A percentile compares a stretch with the other conserved stretches of the same genome.
phyloP scores from a whole-genome alignment of 2,797 vertebrate genomes.

The Artibeus jamaicensis region DNA sequence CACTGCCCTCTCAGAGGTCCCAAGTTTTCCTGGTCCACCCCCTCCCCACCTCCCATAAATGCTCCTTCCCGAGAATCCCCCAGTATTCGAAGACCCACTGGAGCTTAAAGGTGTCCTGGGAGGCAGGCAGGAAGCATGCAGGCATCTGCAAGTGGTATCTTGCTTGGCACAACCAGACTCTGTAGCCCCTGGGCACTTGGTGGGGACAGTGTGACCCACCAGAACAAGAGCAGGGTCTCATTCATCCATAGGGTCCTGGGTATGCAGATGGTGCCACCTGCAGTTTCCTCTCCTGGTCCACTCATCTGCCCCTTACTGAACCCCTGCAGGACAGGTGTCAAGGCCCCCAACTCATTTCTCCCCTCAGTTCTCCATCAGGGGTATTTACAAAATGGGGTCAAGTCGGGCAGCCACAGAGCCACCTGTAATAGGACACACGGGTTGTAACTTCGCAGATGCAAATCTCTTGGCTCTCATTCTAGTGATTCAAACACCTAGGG shows the following conservation, averaged over 20 bases:
- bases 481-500: neutral
- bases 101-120: neutral
- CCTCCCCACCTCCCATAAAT: neutral
- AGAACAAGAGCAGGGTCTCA: neutral
- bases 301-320: neutral
- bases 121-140: neutral
- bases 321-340: neutral
- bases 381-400: neutral
- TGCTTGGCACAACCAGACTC: neutral
- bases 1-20: neutral
- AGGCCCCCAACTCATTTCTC: neutral
- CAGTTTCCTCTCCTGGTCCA: neutral
- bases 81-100: neutral
- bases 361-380: neutral
- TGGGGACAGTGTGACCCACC: neutral
- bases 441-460: neutral
- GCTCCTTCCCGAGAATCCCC: neutral
- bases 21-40: neutral
- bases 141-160: neutral
- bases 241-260: neutral
- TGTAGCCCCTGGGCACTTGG: neutral
- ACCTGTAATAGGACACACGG: too few relatives aligned
- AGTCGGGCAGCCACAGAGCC: neutral
- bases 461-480: neutral
- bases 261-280: neutral